Conservation (phyloP, 1,140 invertebrate genomes). For the Philotrypesis tridentata region DNA sequence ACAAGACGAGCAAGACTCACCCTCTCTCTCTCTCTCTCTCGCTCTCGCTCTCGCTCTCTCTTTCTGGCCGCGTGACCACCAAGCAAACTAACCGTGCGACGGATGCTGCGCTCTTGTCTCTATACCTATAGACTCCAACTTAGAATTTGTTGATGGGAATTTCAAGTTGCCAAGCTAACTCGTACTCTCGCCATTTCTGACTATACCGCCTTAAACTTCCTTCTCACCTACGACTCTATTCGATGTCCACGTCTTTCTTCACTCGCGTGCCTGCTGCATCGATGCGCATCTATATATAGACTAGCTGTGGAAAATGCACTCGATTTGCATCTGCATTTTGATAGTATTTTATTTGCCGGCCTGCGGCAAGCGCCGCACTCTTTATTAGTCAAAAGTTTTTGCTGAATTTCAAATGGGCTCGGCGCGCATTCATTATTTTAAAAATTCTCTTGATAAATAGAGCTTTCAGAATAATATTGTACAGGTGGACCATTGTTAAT, state of each 20-base stretch:
- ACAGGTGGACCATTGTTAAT: neutral
- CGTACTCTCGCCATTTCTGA: neutral
- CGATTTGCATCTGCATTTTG: constrained; percentile 25
- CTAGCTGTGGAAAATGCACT: constrained; percentile 7
- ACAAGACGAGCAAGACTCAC: constrained; percentile 63
- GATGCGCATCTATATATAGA: neutral
- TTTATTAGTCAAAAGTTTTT: neutral
- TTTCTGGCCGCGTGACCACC: constrained; percentile 36
- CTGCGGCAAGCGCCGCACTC: no score
- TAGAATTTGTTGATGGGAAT: constrained; percentile 49
- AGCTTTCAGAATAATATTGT: neutral
- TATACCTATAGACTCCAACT: constrained; percentile 56
- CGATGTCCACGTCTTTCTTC: constrained; percentile 15
- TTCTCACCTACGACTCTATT: neutral
- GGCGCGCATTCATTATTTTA: neutral
- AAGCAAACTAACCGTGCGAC: constrained; percentile 63
- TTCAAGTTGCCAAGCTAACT: constrained; percentile 27
- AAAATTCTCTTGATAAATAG: neutral
- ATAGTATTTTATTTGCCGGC: neutral
- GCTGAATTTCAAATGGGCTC: neutral
- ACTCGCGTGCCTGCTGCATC: neutral
- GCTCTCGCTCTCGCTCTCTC: neutral
- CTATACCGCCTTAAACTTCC: neutral
- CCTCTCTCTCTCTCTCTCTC: constrained; percentile 11
- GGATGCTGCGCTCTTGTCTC: constrained; percentile 9